Evolutionary conservation across 1,140 invertebrate genomes (phyloP).

Genomic region (Cotesia glomerata): DNA sequence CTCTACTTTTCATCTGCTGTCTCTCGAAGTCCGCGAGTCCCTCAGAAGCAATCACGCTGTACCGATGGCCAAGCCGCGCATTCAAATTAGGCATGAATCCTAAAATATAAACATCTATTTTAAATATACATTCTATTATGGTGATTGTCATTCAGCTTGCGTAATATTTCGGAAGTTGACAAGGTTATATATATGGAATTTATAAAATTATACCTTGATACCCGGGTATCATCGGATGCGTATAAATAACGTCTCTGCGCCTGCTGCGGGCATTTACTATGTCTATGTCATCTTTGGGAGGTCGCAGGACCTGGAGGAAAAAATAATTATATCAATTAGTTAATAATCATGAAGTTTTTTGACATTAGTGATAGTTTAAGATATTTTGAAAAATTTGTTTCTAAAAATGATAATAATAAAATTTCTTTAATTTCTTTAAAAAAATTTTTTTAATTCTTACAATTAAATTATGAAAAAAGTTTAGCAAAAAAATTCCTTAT

Average conservation of each 20-base stretch:
- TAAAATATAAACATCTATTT: conserved; percentile 37
- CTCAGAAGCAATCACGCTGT: conserved; percentile 70
- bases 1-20: conserved; percentile 65
- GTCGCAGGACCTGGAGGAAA: conserved; percentile 62
- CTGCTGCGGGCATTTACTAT: conserved; percentile 68
- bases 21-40: conserved; percentile 73
- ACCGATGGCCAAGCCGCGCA: conserved; percentile 70
- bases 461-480: no score
- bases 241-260: conserved; percentile 70
- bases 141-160: conserved; percentile 2
- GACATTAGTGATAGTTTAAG: no score
- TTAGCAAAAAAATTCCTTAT: no score
- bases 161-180: conserved; percentile 4
- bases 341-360: not conserved
- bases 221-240: conserved; percentile 72
- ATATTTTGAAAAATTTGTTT: no score
- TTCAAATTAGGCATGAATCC: conserved; percentile 71
- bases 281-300: conserved; percentile 68
- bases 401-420: no score
- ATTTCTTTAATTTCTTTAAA: no score
- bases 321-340: conserved; percentile 7
- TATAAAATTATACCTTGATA: conserved; percentile 67
- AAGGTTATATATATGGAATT: not conserved
- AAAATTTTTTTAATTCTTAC: no score
- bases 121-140: not conserved